Evolutionary conservation across 2,797 vertebrate species (phyloP), one percentile per base, ranked within the genome.

Genomic region (Poeciliopsis presidionis): DNA sequence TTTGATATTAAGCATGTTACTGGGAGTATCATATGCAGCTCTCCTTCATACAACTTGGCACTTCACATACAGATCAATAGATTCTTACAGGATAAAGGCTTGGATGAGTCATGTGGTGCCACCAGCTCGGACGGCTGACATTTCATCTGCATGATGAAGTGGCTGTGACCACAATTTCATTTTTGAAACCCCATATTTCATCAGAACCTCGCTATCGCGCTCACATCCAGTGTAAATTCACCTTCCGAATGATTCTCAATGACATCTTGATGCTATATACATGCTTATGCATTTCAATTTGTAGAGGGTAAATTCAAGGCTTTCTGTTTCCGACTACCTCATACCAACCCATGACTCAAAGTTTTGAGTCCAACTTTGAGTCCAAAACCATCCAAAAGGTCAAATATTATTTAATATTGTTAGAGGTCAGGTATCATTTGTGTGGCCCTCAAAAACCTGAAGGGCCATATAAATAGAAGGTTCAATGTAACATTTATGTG

Each of bases 11-110:
- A 77, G 25, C 47, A 46, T 86, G 73, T 81, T 49, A 59, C 39
- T 70, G n/a, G 7, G 16, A 25, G 36, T 36, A 11, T 16, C 7
- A 45, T 55, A 69, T 71, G 46, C 80, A 45, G 47, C 45, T 70
- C 82, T 73, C 65, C 69, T 77, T 22, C 7, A 41, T 41, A 55
- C 46, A 46, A 43, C 71, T 49, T 14, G 63, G 72, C 28, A 75
- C 73, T 86, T 81, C 88, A 72, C 85, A 90, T 83, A 82, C 47
- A 1, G 61, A 91, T 93, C 90, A 85, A 90, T 88, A 81, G 78
- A 72, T 76, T 79, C 73, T 76, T 76, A 75, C 76, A 81, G 65
- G 88, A 78, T 76, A 83, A 76, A 70, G 81, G 47, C 71, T 77
- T 43, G 46, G 45, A 30, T 89, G 81, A 94, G 81, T 90, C 81